A percentile compares a stretch with the other conserved stretches of the same genome.
These are phyloP conservation scores for Eristalis arbustorum DNA, from an alignment of 2,888 invertebrate genomes.

Conservation along the genomic window DNA sequence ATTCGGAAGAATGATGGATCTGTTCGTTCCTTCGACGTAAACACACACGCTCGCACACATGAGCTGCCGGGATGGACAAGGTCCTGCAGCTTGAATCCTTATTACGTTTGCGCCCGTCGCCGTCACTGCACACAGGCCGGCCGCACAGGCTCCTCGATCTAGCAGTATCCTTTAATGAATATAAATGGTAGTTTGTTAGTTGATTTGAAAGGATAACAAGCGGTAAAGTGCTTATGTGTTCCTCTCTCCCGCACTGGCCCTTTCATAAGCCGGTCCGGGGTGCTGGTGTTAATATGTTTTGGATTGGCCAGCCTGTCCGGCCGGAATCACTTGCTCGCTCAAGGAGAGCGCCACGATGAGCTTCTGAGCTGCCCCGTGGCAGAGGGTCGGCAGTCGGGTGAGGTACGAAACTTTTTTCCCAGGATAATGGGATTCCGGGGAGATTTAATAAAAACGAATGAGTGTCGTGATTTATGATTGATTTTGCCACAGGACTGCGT, in stretches of 20 bases:
- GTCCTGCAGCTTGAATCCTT: conserved; percentile 62
- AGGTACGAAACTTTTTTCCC: not conserved
- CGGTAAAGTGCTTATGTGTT: conserved; percentile 65
- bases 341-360: not conserved
- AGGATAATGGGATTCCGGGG: conserved; percentile 42
- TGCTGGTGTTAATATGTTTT: conserved; percentile 48
- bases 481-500: conserved; percentile 42
- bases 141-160: conserved; percentile 16
- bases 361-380: not conserved
- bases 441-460: conserved; percentile 55
- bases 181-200: conserved; percentile 71
- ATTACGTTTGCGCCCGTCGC: conserved; percentile 48
- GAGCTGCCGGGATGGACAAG: conserved; percentile 19
- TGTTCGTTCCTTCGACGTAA: conserved; percentile 7
- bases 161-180: conserved; percentile 60
- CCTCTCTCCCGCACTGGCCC: not conserved
- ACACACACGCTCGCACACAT: not conserved
- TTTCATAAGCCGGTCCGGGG: not conserved
- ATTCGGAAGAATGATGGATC: conserved; percentile 67
- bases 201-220: conserved; percentile 70
- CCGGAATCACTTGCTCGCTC: not conserved
- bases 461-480: conserved; percentile 63
- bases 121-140: conserved; percentile 16
- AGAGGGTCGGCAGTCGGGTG: not conserved
- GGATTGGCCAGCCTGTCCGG: conserved; percentile 22